Evolutionary conservation across 2,888 invertebrate genomes (phyloP).

Genomic region (Mongoloraphidia duomilia): DNA sequence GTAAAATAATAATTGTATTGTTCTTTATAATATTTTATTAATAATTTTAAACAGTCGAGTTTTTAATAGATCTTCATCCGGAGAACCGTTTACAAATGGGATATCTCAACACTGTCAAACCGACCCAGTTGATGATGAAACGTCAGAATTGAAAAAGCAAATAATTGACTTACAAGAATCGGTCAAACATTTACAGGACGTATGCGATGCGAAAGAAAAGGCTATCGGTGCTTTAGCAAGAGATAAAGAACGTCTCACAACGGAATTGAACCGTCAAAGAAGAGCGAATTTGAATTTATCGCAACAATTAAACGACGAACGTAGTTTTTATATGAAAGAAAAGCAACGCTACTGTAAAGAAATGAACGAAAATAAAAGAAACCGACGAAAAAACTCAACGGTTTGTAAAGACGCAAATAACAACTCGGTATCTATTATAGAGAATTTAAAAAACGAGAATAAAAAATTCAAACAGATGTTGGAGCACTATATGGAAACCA

Average conservation of each 20-base stretch:
- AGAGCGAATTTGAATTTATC: slow-evolving; percentile 32
- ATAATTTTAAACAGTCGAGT: no score
- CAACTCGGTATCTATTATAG: slow-evolving; percentile 22
- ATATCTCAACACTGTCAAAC: no score
- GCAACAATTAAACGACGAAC: slow-evolving; percentile 39
- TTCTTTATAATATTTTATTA: no score
- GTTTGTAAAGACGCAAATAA: slow-evolving; percentile 15
- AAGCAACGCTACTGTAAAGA: slow-evolving; percentile 37
- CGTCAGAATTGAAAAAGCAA: no score
- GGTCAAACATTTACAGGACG: no score
- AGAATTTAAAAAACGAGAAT: slow-evolving; percentile 24
- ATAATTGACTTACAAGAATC: no score
- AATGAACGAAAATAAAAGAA: slow-evolving; percentile 28
- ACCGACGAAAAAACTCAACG: slow-evolving; percentile 21
- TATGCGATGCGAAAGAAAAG: slow-evolving; percentile 24
- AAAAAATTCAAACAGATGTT: slow-evolving; percentile 25
- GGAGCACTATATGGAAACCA: slow-evolving; percentile 27
- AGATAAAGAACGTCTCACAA: slow-evolving; percentile 36
- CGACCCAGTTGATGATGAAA: no score
- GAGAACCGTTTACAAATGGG: no score
- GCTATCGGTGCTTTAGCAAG: slow-evolving; percentile 32
- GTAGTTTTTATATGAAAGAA: slow-evolving; percentile 37
- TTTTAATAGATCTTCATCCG: no score
- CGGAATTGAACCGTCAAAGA: slow-evolving; percentile 34
- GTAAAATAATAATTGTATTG: no score